These are phyloP conservation scores for Xenops minutus DNA, from an alignment of 2,797 vertebrate species.

Conservation along the genomic window DNA sequence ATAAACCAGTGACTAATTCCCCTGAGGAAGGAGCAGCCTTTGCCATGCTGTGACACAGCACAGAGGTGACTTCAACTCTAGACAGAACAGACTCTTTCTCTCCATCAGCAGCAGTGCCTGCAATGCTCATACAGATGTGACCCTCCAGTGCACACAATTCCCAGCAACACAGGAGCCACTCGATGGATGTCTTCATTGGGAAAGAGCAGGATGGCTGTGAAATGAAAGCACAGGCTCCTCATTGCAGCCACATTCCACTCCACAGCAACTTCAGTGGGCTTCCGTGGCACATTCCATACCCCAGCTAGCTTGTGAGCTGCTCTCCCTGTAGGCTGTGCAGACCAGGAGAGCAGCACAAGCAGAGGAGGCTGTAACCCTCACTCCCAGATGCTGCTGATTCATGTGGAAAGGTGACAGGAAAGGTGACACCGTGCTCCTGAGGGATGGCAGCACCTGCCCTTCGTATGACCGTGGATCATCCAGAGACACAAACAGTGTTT, in stretches of 20 bases:
- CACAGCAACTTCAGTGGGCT: not conserved
- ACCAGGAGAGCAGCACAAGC: not conserved
- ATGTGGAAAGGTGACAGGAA: constrained; percentile 24
- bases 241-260: not conserved
- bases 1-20: not conserved
- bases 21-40: not conserved
- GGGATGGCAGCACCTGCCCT: not conserved
- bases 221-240: not conserved
- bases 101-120: not conserved
- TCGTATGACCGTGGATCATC: not conserved
- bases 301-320: not conserved
- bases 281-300: not conserved
- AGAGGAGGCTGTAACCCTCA: not conserved
- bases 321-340: not conserved
- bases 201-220: not conserved
- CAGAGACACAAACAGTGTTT: not conserved
- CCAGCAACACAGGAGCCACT: not conserved
- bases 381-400: not conserved
- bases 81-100: not conserved
- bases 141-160: not conserved
- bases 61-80: not conserved
- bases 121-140: not conserved
- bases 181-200: not conserved
- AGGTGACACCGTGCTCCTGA: not conserved
- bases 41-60: not conserved